Base-by-base conservation (phyloP, 2,113 vertebrate species). In the Pseudopodoces humilis region DNA sequence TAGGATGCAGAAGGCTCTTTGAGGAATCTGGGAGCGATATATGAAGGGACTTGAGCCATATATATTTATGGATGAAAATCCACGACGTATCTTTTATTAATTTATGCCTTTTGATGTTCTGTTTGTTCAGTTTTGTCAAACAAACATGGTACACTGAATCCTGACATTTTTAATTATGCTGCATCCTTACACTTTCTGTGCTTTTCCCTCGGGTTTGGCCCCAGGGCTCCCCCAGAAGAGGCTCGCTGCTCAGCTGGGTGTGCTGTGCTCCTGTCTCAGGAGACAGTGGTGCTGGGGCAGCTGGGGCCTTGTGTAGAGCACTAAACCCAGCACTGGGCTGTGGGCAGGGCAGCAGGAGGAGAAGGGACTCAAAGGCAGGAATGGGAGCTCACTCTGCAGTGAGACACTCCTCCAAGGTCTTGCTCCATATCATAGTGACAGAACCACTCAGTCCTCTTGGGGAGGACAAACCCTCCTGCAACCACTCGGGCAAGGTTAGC, bases 221-320 rank as follows among this genome's bases (percentile, higher is more conserved):
- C 0, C 0, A 19, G 35, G 53, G 25, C 22, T 72, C 14, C 71
- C 35, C 35, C 43, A 24, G 59, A 28, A 33, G 0, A 2, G 7
- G 21, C 23, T 30, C 0, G 0, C 8, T 46, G 33, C 44, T n/a
- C 37, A 7, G 37, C 23, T 0, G 4, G 39, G 41, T 21, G 30
- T 12, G 44, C 70, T 41, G 33, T 55, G 65, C 55, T 77, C 39
- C 67, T 47, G 3, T 15, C 46, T 31, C 52, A 22, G 31, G 37
- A 11, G 9, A 6, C 22, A 13, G 25, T 5, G 37, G 11, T 18
- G 43, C 8, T 15, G 10, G 23, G 13, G 22, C 30, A 37, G 58
- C 46, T 30, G 41, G 41, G 47, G 33, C 37, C 27, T 12, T 5
- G 8, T 56, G 56, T 30, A 11, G 44, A 27, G 1, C 63, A 19